Base-by-base conservation (phyloP, 1,140 invertebrate species). In the Bombus cullumanus region DNA sequence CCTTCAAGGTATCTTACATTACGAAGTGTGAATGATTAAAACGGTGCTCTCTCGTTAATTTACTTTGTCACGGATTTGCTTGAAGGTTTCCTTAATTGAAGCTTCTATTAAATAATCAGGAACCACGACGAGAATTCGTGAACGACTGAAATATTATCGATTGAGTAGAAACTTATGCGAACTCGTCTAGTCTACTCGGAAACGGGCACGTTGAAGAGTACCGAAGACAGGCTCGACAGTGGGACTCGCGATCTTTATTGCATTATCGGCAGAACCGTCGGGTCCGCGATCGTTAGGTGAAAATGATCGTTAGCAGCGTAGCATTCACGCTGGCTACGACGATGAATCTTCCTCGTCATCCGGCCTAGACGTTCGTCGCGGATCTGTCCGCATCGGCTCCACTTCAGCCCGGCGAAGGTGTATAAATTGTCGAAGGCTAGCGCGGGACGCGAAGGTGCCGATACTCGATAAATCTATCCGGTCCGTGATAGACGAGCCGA, bases 381-480 rank as follows among this genome's bases (percentile, higher is more conserved):
- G 76, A 84, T 6, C 81, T 75, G 86, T 85, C 74, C 76, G 72
- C 62, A 53, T 73, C 31, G 39, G 47, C 69, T 82, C 37, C 43
- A 83, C 85, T 89, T 86, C 80, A 87, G 80, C 79, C 68, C 72
- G 74, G 71, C 72, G 83, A 88, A 88, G 90, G 89, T 88, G 83
- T 88, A 93, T 93, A 92, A 93, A 93, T 93, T 89, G 89, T 89
- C 82, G 78, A 88, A 76, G 88, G 59, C 74, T 81, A 88, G 90
- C 75, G 88, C 89, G 89, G 88, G 86, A 91, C 91, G 85, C 78
- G 92, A 84, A 92, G 91, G 92, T 92, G 92, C 89, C 92, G 92
- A 93, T 92, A 92, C 91, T 89, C 92, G 92, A 93, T 93, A 93
- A 93, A 93, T 93, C 91, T 92, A 93, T 92, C 91, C 88, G 59